Conservation (phyloP, 1,140 invertebrate species). For the Drosophila nikananu region DNA sequence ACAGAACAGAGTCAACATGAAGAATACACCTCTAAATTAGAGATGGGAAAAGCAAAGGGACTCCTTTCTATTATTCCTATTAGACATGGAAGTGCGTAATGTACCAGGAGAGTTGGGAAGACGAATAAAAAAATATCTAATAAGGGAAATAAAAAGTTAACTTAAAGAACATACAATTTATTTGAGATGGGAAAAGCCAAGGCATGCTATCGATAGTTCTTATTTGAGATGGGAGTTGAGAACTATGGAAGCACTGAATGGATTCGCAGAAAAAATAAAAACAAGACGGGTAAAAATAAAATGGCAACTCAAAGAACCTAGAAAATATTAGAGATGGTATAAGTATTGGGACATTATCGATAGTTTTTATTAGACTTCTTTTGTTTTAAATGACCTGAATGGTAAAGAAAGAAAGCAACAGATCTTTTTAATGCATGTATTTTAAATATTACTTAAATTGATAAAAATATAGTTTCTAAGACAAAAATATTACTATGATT, state of each 20-base stretch:
- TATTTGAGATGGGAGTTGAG: neutral
- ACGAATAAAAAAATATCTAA: neutral
- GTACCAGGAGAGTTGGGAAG: accelerated
- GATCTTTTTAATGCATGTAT: no score
- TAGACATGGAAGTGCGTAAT: neutral
- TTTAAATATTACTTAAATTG: no score
- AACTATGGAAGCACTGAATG: no score
- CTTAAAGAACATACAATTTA: neutral
- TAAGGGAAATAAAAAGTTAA: no score
- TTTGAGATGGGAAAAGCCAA: neutral
- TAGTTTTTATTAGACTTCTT: neutral
- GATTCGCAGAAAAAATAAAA: no score
- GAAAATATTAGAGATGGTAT: neutral
- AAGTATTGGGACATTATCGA: neutral
- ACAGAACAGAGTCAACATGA: neutral
- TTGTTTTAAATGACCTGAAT: no score
- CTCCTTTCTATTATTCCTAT: neutral
- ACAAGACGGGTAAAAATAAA: no score
- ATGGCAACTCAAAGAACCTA: no score
- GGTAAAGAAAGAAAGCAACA: neutral
- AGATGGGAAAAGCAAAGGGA: neutral
- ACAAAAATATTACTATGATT: no score
- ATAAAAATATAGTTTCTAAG: no score
- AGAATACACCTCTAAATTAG: conserved; percentile 3
- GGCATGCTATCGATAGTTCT: neutral